Evolutionary conservation across 2,113 vertebrate species (phyloP).

Genomic region (Poeciliopsis turrubarensis): DNA sequence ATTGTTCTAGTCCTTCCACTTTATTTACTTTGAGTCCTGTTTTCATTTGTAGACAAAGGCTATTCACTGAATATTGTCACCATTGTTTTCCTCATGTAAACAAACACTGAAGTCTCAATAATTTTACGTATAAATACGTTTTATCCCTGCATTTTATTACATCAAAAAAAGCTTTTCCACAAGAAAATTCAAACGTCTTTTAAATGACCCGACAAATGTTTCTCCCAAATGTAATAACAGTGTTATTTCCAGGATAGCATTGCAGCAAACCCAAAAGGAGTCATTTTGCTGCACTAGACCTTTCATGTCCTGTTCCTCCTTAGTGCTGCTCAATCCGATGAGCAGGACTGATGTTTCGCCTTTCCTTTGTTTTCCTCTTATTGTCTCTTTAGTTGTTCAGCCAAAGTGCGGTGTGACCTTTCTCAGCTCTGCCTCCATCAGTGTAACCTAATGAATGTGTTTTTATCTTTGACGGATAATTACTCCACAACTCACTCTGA

Average conservation of each 20-base stretch:
- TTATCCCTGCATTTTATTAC: no score
- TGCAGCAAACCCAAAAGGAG: neutral
- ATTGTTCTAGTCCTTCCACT: no score
- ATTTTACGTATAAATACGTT: neutral
- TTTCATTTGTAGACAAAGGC: no score
- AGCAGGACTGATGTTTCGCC: neutral
- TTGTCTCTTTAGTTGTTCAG: conserved; percentile 32
- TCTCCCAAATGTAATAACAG: neutral
- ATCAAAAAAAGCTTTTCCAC: neutral
- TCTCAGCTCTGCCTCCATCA: conserved; percentile 43
- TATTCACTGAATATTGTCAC: no score
- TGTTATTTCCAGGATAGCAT: neutral
- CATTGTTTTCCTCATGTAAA: no score
- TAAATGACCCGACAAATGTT: neutral
- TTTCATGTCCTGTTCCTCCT: neutral
- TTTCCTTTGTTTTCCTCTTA: conserved; percentile 8
- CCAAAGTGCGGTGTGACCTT: conserved; percentile 75
- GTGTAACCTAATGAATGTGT: conserved; percentile 46
- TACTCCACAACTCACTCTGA: no score
- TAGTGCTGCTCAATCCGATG: neutral
- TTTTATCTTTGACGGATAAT: no score
- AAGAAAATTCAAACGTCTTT: neutral
- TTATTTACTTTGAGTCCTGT: no score
- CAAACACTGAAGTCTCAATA: no score
- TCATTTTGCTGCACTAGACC: neutral